phyloP scores from a whole-genome alignment of 2,888 invertebrate genomes.

The Agonopterix heracliana region DNA sequence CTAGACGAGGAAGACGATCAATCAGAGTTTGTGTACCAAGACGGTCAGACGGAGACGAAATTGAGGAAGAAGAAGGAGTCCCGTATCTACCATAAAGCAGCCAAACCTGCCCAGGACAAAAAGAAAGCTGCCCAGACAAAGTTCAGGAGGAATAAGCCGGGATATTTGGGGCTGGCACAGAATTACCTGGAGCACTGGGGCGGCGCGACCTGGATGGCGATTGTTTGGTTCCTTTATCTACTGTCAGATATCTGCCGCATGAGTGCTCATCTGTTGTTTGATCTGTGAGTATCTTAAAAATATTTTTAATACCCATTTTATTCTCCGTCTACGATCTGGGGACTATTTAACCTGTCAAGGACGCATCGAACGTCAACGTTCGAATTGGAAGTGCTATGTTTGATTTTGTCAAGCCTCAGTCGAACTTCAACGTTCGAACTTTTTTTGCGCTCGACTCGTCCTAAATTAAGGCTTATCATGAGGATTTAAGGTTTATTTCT shows the following conservation, averaged over 20 bases:
- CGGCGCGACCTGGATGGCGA: constrained; percentile 76
- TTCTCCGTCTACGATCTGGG: background rate
- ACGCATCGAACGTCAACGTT: no score
- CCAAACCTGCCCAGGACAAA: constrained; percentile 56
- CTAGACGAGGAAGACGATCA: constrained; percentile 50
- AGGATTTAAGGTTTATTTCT: no score
- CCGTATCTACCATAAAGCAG: constrained; percentile 48
- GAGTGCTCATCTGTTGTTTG: constrained; percentile 82
- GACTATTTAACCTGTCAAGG: background rate
- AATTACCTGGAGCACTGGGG: constrained; percentile 73
- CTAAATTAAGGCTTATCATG: no score
- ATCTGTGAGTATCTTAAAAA: constrained; percentile 78
- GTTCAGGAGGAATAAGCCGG: constrained; percentile 54
- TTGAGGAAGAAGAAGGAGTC: constrained; percentile 60
- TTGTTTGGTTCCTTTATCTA: constrained; percentile 86
- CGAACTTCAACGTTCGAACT: no score
- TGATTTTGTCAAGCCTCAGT: no score
- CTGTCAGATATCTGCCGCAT: constrained; percentile 88
- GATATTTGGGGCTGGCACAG: constrained; percentile 61
- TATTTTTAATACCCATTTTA: background rate
- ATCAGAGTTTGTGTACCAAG: constrained; percentile 52
- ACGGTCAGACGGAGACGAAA: constrained; percentile 50
- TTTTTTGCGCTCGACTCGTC: no score
- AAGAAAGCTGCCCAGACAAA: constrained; percentile 66
- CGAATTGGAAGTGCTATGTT: no score